Base-by-base conservation (phyloP, 2,113 vertebrate species). In the Rhabdornis inornatus region DNA sequence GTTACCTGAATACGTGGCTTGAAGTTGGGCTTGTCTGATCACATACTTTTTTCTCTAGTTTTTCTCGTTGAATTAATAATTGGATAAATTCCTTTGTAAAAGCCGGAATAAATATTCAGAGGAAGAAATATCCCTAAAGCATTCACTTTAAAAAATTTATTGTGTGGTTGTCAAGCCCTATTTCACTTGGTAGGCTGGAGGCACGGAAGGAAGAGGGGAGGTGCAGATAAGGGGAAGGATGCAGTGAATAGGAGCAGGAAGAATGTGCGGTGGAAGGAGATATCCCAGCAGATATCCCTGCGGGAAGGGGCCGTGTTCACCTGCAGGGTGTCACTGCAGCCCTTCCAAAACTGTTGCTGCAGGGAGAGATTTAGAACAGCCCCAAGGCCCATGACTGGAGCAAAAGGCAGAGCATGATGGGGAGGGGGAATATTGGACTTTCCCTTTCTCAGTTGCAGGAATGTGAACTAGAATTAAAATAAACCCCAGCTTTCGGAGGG, bases 31-130 rank as follows among this genome's bases (percentile, higher is more conserved):
- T 83, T 72, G 55, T 81, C 93, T 88, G 55, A 83, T 95, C 66
- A 35, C 70, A 55, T 66, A 53, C 30, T 55, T 94, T 82, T 88
- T 78, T 7, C 65, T 63, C 61, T 23, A 10, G 1, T 82, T 94
- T 88, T 94, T 72, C 81, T 71, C 4, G 11, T 80, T 95, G 93
- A 93, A 91, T 95, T 94, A 95, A 83, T 94, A 95, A 96, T 90
- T 59, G 63, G 93, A 65, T 92, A 96, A 95, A 95, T 94, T 94
- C 93, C 88, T 95, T 96, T 95, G 87, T 96, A 96, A 97, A 93
- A 97, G 87, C 87, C 31, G 30, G 83, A 84, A 81, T 97, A 97
- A 96, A 94, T 96, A 96, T 83, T 96, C 47, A 55, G 76, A 86
- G 85, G 83, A 88, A 88, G 90, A 93, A 94, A 77, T 78, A 90